Percentiles rank a stretch among this genome's conserved stretches.
Conservation (phyloP, 2,888 invertebrate genomes). For the Gasteruption jaculator region DNA sequence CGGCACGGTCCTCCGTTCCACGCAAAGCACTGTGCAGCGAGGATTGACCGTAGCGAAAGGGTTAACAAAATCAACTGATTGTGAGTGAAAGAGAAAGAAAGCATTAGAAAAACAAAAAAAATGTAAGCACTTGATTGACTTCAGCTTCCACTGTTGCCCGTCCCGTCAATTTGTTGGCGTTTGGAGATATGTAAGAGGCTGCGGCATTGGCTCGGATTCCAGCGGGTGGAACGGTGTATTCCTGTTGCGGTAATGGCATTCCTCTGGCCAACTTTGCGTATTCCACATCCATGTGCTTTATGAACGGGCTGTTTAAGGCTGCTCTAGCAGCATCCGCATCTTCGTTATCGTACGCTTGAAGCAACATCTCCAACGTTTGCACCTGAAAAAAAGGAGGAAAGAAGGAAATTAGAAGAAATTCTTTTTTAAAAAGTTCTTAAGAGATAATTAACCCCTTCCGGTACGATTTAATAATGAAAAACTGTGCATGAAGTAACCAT, state of each 20-base stretch:
- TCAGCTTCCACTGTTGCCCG: slow-evolving; percentile 49
- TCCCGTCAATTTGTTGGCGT: slow-evolving; percentile 46
- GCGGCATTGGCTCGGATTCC: slow-evolving; percentile 67
- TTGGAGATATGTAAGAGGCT: slow-evolving; percentile 61
- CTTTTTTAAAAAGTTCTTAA: too few species aligned
- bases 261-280: slow-evolving; percentile 73
- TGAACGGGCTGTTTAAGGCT: slow-evolving; percentile 77
- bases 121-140: slow-evolving; percentile 46
- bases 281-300: slow-evolving; percentile 89
- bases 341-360: slow-evolving; percentile 82
- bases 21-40: too few species aligned
- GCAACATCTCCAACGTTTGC: slow-evolving; percentile 71
- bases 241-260: slow-evolving; percentile 64
- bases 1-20: too few species aligned
- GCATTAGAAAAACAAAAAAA: slow-evolving; percentile 22
- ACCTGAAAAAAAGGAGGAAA: slow-evolving; percentile 51
- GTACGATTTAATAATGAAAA: too few species aligned
- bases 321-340: slow-evolving; percentile 74
- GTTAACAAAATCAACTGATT: too few species aligned
- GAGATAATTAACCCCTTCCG: too few species aligned
- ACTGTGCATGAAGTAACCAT: too few species aligned
- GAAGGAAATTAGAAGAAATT: too few species aligned
- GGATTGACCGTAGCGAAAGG: too few species aligned
- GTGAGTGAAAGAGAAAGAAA: too few species aligned
- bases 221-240: slow-evolving; percentile 57